phyloP scores from a whole-genome alignment of 2,888 invertebrate species.

The Andrena marginata region DNA sequence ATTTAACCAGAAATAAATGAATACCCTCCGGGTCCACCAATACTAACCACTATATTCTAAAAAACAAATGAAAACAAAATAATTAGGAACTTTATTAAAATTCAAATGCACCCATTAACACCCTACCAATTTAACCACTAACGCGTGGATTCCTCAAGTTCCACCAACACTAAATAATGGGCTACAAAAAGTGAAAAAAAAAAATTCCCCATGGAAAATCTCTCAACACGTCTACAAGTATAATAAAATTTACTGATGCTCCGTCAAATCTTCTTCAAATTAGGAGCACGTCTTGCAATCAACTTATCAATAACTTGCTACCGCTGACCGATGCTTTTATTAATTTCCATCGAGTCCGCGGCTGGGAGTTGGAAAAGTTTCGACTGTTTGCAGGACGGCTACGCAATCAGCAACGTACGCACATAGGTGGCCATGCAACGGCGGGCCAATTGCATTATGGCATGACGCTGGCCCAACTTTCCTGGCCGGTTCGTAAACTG shows the following conservation, averaged over 20 bases:
- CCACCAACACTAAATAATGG: too few species aligned
- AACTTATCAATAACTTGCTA: conserved; percentile 23
- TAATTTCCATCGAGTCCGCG: conserved; percentile 41
- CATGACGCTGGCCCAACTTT: conserved; percentile 65
- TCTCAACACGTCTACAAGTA: background rate
- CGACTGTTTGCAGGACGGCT: conserved; percentile 53
- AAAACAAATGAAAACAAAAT: too few species aligned
- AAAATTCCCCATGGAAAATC: too few species aligned
- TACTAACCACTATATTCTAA: too few species aligned
- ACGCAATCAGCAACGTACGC: conserved; percentile 59
- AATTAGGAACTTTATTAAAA: too few species aligned
- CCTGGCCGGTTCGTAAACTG: conserved; percentile 68
- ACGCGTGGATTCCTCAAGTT: too few species aligned
- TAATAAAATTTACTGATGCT: background rate
- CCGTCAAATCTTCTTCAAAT: background rate
- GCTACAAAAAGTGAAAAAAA: too few species aligned
- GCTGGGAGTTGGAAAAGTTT: conserved; percentile 43
- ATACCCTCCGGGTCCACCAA: too few species aligned
- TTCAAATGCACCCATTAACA: too few species aligned
- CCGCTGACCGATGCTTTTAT: conserved; percentile 9
- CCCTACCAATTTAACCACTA: too few species aligned
- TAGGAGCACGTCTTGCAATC: background rate
- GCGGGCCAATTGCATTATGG: conserved; percentile 69
- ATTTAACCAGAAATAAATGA: too few species aligned
- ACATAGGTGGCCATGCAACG: conserved; percentile 25